Evolutionary conservation across 1,140 invertebrate species (phyloP), one percentile per base, ranked within the genome.

Genomic region (Hermetia illucens): DNA sequence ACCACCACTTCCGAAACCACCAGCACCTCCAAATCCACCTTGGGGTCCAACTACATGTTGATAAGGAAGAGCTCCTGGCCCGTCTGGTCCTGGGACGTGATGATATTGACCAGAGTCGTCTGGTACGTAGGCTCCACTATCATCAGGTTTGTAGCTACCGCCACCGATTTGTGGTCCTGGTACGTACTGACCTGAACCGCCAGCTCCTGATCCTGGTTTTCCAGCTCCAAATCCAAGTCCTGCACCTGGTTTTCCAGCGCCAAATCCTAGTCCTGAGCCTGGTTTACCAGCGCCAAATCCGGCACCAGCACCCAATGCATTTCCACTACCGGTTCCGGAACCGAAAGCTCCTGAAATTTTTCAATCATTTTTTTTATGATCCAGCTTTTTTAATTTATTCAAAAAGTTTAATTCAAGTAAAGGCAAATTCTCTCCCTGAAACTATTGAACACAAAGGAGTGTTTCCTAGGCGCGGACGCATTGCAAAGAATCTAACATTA

Each of bases 41-140:
- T 50, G 51, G 15, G 43, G 40, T 16, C 51, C 51, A 15, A 38
- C 38, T 34, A 56, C 44, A 49, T 57, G 53, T 8, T 41, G 38
- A 30, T 58, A 55, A 8, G 48, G 44, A 40, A 40, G 47, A 17
- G 17, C 45, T 41, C 46, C 50, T 18, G 42, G 42, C 19, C 40
- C 39, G 31, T 40, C 34, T 31, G 21, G 30, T 4, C 30, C 38
- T 27, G 21, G 21, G 20, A 25, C 30, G 20, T 37, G 36, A 4
- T 22, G 20, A 37, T 37, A 37, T 17, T 19, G 15, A n/a, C 21
- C 36, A 12, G 12, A n/a, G 13, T 24, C 18, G 8, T 37, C 36
- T n/a, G n/a, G 33, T 9, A 34, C 15, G 17, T 34, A 34, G 15
- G 33, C 33, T 19, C 33, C 33, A 5, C 33, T 18, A 21, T 34